Conservation (phyloP, 2,797 vertebrate species). For the Oryzias dopingdopingensis region DNA sequence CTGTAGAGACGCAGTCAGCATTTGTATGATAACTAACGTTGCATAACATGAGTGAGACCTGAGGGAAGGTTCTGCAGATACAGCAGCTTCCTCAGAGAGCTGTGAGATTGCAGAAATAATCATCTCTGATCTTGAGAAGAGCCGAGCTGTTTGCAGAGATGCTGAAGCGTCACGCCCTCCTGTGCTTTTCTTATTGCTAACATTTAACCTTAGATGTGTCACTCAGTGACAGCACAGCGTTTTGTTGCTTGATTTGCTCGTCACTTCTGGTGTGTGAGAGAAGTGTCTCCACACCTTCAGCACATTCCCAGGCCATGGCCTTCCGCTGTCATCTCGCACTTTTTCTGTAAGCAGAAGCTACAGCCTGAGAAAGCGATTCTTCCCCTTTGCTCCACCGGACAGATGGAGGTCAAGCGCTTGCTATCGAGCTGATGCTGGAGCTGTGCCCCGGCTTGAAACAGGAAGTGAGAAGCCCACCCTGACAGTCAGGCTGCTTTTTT, state of each 20-base stretch:
- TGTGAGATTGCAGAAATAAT: constrained; percentile 25
- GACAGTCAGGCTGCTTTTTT: constrained; percentile 3
- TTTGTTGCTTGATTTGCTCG: constrained; percentile 4
- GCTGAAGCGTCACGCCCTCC: constrained; percentile 8
- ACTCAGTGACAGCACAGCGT: background rate
- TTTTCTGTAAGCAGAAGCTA: constrained; percentile 62
- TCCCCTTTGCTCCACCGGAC: constrained; percentile 54
- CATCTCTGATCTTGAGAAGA: constrained; percentile 55
- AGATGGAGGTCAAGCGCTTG: constrained; percentile 30
- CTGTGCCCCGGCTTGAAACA: constrained; percentile 17
- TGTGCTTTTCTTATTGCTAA: constrained; percentile 8
- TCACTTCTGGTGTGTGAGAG: constrained; percentile 21
- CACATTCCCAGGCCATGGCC: constrained; percentile 46
- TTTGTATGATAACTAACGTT: too few species aligned
- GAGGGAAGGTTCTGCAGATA: constrained; percentile 1
- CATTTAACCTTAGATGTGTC: background rate
- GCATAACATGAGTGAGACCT: too few species aligned
- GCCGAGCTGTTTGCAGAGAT: constrained; percentile 47
- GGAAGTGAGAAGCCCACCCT: constrained; percentile 57
- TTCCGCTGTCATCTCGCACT: constrained; percentile 61
- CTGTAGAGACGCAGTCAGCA: too few species aligned
- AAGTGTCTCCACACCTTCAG: constrained; percentile 29
- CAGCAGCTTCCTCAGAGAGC: constrained; percentile 32
- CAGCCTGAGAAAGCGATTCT: constrained; percentile 64
- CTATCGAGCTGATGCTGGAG: constrained; percentile 4